Evolutionary conservation across 1,140 invertebrate genomes (phyloP).

Genomic region (Eufriesea mexicana): DNA sequence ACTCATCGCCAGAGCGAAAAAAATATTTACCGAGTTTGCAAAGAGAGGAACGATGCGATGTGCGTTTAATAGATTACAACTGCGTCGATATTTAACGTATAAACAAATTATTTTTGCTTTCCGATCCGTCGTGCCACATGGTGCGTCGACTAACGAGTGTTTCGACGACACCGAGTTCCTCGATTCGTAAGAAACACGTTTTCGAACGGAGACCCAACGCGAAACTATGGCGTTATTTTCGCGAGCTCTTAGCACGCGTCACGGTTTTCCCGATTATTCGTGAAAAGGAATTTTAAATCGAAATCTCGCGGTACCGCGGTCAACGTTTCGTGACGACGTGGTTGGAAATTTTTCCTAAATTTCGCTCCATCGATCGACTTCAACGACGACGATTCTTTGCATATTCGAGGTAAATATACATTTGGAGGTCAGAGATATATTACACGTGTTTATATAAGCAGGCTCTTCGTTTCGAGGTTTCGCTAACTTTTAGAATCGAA

Average conservation of each 20-base stretch:
- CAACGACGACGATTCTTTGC: not conserved
- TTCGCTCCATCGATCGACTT: slow-evolving; percentile 11
- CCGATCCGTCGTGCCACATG: not conserved
- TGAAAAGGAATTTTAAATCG: too few species aligned
- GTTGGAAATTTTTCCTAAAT: not conserved
- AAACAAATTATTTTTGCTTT: slow-evolving; percentile 2
- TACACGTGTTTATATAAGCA: not conserved
- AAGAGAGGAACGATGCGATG: not conserved
- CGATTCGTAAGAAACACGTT: not conserved
- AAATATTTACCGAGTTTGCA: slow-evolving; percentile 17
- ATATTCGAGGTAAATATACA: not conserved
- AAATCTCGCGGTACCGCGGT: too few species aligned
- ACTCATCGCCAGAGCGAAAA: not conserved
- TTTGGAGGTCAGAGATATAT: not conserved
- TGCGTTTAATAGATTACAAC: not conserved
- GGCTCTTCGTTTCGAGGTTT: not conserved
- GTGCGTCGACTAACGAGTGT: too few species aligned
- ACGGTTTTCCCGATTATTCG: too few species aligned
- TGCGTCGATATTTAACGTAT: not conserved
- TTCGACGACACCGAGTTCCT: not conserved
- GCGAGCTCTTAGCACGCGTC: too few species aligned
- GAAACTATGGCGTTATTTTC: not conserved
- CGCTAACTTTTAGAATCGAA: too few species aligned
- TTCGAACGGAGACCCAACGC: not conserved
- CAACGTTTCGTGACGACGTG: too few species aligned